These are phyloP conservation scores for Syrmaticus mikado DNA, from an alignment of 2,113 vertebrate species.

Conservation along the genomic window DNA sequence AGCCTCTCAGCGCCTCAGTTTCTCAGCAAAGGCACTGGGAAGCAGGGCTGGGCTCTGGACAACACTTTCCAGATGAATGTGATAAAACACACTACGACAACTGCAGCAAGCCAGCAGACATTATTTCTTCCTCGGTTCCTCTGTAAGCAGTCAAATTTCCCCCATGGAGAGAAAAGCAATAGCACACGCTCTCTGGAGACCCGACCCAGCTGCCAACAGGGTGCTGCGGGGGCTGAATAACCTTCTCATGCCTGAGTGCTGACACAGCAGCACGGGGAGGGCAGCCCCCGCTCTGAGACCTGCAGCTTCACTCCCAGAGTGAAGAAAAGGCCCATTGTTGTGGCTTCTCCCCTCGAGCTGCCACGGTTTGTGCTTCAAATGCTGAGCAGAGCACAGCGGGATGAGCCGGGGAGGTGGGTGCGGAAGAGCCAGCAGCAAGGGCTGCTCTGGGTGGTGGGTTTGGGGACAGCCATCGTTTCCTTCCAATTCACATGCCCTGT, in stretches of 20 bases:
- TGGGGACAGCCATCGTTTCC: accelerated
- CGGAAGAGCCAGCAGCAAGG: not conserved
- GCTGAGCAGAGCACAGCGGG: not conserved
- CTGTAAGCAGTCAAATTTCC: not conserved
- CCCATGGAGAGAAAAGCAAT: not conserved
- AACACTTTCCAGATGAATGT: accelerated
- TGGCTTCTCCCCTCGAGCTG: not conserved
- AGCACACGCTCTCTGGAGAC: not conserved
- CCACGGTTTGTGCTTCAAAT: not conserved
- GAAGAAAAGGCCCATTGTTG: slow-evolving; percentile 24
- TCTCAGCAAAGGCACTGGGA: not conserved
- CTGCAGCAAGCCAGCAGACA: accelerated
- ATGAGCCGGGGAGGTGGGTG: accelerated
- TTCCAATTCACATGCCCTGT: accelerated
- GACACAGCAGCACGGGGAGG: not conserved
- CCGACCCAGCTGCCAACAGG: not conserved
- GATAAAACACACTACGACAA: not conserved
- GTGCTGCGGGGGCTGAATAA: not conserved
- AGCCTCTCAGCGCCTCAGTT: not conserved
- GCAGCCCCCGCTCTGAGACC: not conserved
- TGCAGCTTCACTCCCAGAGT: not conserved
- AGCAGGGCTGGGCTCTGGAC: accelerated
- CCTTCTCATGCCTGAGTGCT: not conserved
- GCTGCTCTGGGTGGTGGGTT: accelerated
- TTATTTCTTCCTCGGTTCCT: accelerated